Evolutionary conservation across 1,140 invertebrate species (phyloP).

Genomic region (Camponotus pennsylvanicus): DNA sequence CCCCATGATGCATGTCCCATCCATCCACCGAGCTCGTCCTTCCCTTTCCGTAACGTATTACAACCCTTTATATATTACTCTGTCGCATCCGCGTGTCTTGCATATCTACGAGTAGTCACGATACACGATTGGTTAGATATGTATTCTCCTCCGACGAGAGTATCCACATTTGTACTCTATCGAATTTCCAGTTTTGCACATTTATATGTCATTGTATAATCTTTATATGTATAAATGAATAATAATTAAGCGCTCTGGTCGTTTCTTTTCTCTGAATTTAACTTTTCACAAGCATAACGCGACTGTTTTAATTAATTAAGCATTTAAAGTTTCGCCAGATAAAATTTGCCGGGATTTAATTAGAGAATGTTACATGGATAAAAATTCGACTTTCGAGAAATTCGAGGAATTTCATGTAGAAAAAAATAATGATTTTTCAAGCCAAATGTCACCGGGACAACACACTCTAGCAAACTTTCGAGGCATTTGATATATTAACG

Average conservation of each 20-base stretch:
- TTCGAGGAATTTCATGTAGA: background rate
- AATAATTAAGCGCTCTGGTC: background rate
- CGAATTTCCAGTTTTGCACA: too few relatives aligned
- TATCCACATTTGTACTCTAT: conserved; percentile 23
- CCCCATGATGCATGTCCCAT: conserved; percentile 84
- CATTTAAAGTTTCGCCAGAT: background rate
- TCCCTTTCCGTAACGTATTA: conserved; percentile 79
- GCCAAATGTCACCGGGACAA: background rate
- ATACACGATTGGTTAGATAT: conserved; percentile 19
- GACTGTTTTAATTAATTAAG: background rate
- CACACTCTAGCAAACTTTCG: background rate
- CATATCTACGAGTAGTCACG: conserved; percentile 40
- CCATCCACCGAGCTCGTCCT: conserved; percentile 77
- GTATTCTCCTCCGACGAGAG: background rate
- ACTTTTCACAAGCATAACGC: background rate
- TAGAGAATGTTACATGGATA: background rate
- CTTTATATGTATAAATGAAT: background rate
- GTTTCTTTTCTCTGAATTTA: background rate
- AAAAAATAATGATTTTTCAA: background rate
- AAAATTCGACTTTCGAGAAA: background rate
- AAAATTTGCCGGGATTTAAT: conserved; percentile 9
- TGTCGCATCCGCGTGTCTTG: conserved; percentile 54
- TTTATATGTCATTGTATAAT: background rate
- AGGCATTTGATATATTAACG: background rate
- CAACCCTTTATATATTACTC: conserved; percentile 76